A percentile compares a stretch with the other conserved stretches of the same genome.
Evolutionary conservation across 1,140 invertebrate species (phyloP).

Genomic region (Drosophila varians): DNA sequence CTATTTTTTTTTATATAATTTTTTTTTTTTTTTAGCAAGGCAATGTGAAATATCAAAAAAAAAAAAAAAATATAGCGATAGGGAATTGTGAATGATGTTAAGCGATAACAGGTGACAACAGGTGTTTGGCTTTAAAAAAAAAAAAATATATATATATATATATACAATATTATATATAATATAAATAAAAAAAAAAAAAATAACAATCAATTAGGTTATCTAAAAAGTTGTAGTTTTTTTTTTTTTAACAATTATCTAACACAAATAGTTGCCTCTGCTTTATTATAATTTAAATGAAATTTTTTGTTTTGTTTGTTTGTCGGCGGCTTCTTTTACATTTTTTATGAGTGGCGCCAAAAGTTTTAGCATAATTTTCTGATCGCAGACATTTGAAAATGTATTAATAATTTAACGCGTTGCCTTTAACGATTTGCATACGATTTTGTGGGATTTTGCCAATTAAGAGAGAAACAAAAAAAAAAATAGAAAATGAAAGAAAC

Average conservation of each 20-base stretch:
- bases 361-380: slow-evolving; percentile 64
- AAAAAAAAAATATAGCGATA: slow-evolving; percentile 8
- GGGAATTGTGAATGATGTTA: slow-evolving; percentile 45
- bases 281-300: slow-evolving; percentile 4
- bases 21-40: slow-evolving; percentile 8
- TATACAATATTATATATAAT: no score
- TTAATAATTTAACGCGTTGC: slow-evolving; percentile 76
- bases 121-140: neutral
- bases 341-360: slow-evolving; percentile 79
- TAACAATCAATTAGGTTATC: neutral
- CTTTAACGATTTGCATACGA: slow-evolving; percentile 67
- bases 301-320: slow-evolving; percentile 34
- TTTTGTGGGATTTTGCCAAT: slow-evolving; percentile 52
- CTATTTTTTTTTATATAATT: neutral
- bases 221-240: no score
- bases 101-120: slow-evolving; percentile 20
- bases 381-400: slow-evolving; percentile 67
- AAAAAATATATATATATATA: no score
- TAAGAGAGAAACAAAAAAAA: no score
- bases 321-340: slow-evolving; percentile 62
- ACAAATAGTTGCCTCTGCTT: slow-evolving; percentile 26
- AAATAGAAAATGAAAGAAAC: slow-evolving; percentile 20
- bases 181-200: neutral
- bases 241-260: neutral
- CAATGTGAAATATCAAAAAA: slow-evolving; percentile 24